phyloP scores from a whole-genome alignment of 2,797 vertebrate genomes.

The Sus cebifrons region DNA sequence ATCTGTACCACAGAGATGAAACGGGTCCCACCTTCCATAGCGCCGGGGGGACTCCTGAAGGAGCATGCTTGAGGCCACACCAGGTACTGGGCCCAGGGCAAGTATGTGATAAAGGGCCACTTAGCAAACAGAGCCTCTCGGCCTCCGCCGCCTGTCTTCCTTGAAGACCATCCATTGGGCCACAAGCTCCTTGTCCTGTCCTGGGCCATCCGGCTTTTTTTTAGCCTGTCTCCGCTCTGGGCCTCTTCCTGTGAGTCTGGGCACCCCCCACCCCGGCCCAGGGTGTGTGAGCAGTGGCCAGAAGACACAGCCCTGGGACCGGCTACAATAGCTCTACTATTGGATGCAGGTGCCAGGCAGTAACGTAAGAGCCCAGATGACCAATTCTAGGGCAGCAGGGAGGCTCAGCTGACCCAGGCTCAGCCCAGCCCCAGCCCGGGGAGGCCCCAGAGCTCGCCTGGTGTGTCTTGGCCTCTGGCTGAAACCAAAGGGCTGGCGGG shows the following conservation, averaged over 20 bases:
- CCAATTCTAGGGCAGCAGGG: background rate
- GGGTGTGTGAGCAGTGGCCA: background rate
- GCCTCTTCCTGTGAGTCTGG: background rate
- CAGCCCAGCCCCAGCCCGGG: background rate
- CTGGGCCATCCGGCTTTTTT: background rate
- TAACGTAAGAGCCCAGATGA: accelerated
- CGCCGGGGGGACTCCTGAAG: background rate
- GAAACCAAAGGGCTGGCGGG: background rate
- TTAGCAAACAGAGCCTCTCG: background rate
- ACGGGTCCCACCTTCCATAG: background rate
- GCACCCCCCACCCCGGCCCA: accelerated
- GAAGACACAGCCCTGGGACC: accelerated
- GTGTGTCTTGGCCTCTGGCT: background rate
- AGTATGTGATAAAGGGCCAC: background rate
- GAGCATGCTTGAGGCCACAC: accelerated
- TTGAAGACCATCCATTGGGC: too few relatives aligned
- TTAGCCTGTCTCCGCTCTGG: accelerated
- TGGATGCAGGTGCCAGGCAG: background rate
- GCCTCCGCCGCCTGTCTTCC: background rate
- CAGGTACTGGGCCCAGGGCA: accelerated
- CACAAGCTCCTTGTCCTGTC: background rate
- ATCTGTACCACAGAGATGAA: background rate
- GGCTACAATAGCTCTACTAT: background rate
- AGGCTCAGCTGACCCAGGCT: too few relatives aligned
- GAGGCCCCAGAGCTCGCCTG: background rate